A percentile compares a stretch with the other conserved stretches of the same genome.
These are phyloP conservation scores for Zosterops hypoxanthus DNA, from an alignment of 2,113 vertebrate species.

Conservation along the genomic window DNA sequence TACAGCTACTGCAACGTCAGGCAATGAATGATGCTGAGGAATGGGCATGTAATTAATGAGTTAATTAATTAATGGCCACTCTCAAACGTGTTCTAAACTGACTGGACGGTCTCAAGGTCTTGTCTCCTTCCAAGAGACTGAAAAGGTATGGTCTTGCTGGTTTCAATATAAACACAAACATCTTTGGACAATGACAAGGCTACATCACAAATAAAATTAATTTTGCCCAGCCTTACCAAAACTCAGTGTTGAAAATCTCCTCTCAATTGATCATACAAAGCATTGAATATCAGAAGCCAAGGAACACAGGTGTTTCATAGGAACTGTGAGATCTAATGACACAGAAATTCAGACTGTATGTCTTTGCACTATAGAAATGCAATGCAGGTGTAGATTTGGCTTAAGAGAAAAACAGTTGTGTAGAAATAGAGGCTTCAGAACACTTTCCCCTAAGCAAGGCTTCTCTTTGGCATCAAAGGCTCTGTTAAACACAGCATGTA, in stretches of 20 bases:
- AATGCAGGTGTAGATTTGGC: background rate
- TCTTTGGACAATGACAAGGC: background rate
- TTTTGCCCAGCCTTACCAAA: background rate
- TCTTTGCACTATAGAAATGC: background rate
- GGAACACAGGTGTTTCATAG: background rate
- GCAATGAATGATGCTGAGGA: background rate
- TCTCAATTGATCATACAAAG: background rate
- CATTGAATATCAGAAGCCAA: background rate
- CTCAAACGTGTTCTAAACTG: background rate
- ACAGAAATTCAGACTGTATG: background rate
- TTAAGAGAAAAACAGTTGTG: background rate
- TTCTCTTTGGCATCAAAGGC: background rate
- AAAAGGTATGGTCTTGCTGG: background rate
- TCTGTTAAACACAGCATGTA: background rate
- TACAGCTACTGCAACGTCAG: background rate
- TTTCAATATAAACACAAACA: background rate
- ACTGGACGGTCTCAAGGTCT: background rate
- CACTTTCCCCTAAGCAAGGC: background rate
- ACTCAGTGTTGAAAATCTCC: background rate
- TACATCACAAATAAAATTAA: background rate
- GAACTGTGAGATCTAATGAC: background rate
- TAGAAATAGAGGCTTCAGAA: background rate
- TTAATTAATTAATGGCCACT: background rate
- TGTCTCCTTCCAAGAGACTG: background rate
- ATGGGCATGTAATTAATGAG: accelerated